Evolutionary conservation across 2,797 vertebrate species (phyloP).

Genomic region (Enteromius thamalakanensis): DNA sequence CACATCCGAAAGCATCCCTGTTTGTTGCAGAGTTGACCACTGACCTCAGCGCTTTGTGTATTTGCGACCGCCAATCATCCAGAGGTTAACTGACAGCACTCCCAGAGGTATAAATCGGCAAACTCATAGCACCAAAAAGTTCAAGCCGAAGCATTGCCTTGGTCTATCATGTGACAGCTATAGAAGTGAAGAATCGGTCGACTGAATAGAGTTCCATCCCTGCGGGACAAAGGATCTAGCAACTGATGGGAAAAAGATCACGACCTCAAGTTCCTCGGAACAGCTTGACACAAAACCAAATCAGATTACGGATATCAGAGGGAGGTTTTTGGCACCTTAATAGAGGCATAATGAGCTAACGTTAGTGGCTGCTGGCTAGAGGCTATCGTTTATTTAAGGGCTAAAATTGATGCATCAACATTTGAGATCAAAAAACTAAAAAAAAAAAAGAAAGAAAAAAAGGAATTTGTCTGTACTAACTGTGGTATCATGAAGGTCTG

Average conservation of each 20-base stretch:
- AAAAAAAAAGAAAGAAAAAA: background rate
- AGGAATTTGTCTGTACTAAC: background rate
- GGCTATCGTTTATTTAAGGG: background rate
- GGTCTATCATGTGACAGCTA: constrained; percentile 44
- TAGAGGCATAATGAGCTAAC: constrained; percentile 60
- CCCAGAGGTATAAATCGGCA: constrained; percentile 58
- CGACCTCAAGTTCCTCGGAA: background rate
- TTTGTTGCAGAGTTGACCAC: constrained; percentile 61
- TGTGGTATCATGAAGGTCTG: background rate
- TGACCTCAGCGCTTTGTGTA: constrained; percentile 26
- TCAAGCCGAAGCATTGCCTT: constrained; percentile 55
- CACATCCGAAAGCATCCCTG: constrained; percentile 63
- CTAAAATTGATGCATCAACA: constrained; percentile 11
- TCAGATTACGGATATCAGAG: constrained; percentile 35
- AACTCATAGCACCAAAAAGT: constrained; percentile 58
- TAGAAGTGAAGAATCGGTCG: constrained; percentile 49
- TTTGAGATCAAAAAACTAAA: background rate
- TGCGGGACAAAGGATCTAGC: background rate
- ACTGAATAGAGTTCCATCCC: constrained; percentile 54
- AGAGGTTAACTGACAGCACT: constrained; percentile 47
- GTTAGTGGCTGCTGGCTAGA: constrained; percentile 22
- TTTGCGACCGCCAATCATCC: constrained; percentile 47
- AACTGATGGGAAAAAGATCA: background rate
- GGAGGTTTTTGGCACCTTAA: constrained; percentile 74
- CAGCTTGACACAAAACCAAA: constrained; percentile 16